Base-by-base conservation (phyloP, 2,113 vertebrate species). In the Cariama cristata region DNA sequence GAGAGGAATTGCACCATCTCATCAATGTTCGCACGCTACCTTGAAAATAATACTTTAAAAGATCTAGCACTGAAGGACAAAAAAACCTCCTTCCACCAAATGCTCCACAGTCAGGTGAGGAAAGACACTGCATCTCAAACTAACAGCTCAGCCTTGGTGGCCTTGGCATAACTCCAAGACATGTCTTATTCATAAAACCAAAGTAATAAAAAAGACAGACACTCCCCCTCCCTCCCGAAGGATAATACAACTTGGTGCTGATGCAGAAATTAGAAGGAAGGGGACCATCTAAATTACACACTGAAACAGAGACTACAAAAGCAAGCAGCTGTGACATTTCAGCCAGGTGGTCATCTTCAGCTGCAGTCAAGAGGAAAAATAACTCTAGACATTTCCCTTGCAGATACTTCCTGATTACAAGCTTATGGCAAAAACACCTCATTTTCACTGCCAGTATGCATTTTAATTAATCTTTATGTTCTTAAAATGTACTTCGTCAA, bases 311-410 rank as follows among this genome's bases (percentile, higher is more conserved):
- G 15, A 56, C 47, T 79, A 95, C 44, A 75, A 76, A 90, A 94
- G 90, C 69, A 87, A 97, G 77, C 95, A 97, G 95, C 94, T 96
- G 94, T 58, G 71, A 49, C 73, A 69, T 58, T 72, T 96, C 94
- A 96, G 95, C 89, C 94, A 95, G 88, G 91, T 94, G 91, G 94
- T 82, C 95, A 81, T 93, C 90, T 69, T 88, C 90, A 95, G 74
- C 91, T 88, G 66, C 74, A 95, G 91, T 72, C 80, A 85, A 96
- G 62, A 76, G 66, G 58, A 50, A 95, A 94, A 86, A 79, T 30
- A 96, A 88, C 52, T 84, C 71, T 1, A 89, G 69, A 66, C 62
- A 14, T 87, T 84, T 86, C 83, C 77, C 77, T 94, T 55, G 62
- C 69, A 96, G 69, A 76, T 62, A 66, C 49, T 89, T 96, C 76